A percentile compares a stretch with the other conserved stretches of the same genome.
Evolutionary conservation across 2,888 invertebrate species (phyloP).

Genomic region (Synergus itoensis): DNA sequence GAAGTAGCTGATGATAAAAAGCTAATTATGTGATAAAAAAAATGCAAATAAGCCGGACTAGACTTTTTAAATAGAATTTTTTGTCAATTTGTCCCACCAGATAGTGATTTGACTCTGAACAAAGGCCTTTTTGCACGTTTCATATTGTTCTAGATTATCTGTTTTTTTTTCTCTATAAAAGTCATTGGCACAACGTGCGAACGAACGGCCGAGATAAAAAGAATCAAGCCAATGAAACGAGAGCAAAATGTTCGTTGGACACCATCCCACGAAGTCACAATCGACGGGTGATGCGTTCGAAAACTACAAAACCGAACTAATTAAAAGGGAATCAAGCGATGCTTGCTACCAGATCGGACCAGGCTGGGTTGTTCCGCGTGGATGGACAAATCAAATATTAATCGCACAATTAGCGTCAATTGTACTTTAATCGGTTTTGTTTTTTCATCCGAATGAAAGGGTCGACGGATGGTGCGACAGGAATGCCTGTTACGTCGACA

Average conservation of each 20-base stretch:
- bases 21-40: constrained; percentile 3
- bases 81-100: not conserved
- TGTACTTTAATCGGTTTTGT: constrained; percentile 71
- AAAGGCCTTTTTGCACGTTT: constrained; percentile 10
- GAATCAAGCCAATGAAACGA: constrained; percentile 17
- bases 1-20: too few species aligned
- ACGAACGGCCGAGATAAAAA: constrained; percentile 21
- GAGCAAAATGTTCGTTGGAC: constrained; percentile 13
- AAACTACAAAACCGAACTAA: constrained; percentile 71
- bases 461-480: constrained; percentile 46
- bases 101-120: constrained; percentile 12
- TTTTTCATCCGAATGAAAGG: constrained; percentile 50
- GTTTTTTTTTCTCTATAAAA: not conserved
- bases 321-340: constrained; percentile 71
- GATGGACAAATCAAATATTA: constrained; percentile 72
- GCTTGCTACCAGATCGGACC: constrained; percentile 45
- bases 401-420: constrained; percentile 74
- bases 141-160: constrained; percentile 26
- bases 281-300: constrained; percentile 60
- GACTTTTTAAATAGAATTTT: not conserved
- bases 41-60: constrained; percentile 17
- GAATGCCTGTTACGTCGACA: constrained; percentile 50
- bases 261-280: constrained; percentile 48
- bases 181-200: constrained; percentile 28
- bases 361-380: constrained; percentile 48